These are phyloP conservation scores for Gambusia yucatana DNA, from an alignment of 2,797 vertebrate species.

Conservation along the genomic window DNA sequence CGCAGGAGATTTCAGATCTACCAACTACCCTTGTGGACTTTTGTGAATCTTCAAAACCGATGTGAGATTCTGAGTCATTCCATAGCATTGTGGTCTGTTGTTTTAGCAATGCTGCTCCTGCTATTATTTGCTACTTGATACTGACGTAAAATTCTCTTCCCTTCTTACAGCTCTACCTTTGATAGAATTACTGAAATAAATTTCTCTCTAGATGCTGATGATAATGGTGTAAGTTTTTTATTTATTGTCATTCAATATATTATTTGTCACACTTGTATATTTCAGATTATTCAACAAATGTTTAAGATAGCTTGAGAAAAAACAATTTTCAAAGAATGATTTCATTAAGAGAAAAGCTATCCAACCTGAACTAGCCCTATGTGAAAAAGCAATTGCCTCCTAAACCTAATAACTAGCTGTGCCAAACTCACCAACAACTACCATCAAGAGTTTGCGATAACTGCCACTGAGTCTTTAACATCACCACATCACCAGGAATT, in stretches of 20 bases:
- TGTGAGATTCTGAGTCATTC: not conserved
- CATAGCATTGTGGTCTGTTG: not conserved
- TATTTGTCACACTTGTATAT: not conserved
- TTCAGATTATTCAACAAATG: not conserved
- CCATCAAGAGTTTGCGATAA: not conserved
- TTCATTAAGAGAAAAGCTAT: not conserved
- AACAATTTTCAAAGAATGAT: not conserved
- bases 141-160: not conserved
- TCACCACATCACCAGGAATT: not conserved
- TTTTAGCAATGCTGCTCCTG: not conserved
- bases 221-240: slow-evolving; percentile 90
- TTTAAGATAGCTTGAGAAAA: not conserved
- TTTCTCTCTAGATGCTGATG: slow-evolving; percentile 93
- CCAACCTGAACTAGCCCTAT: too few species aligned
- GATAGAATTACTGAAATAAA: slow-evolving; percentile 96
- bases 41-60: not conserved
- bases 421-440: not conserved
- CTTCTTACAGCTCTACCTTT: slow-evolving; percentile 88
- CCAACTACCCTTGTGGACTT: not conserved
- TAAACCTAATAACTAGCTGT: not conserved
- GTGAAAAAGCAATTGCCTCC: too few species aligned
- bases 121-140: not conserved
- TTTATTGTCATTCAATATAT: not conserved
- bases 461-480: not conserved
- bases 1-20: not conserved